Percentiles rank a stretch among this genome's conserved stretches.
Conservation (phyloP, 1,140 invertebrate genomes). For the Drosophila kohkoa region DNA sequence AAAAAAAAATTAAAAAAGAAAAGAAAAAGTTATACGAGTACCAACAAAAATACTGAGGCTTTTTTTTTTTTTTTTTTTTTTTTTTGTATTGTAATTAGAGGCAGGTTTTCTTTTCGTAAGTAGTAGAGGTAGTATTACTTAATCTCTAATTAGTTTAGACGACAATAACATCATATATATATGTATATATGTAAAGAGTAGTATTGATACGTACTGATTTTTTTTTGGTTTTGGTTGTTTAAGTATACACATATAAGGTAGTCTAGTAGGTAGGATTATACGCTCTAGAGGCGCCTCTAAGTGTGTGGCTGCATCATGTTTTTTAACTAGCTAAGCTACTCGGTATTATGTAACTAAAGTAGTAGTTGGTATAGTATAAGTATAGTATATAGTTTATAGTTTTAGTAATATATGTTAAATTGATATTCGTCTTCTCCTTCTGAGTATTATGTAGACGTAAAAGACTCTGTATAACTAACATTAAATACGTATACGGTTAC, state of each 20-base stretch:
- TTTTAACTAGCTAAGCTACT: conserved; percentile 44
- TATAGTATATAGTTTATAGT: conserved; percentile 46
- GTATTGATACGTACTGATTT: conserved; percentile 9
- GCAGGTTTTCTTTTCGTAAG: conserved; percentile 10
- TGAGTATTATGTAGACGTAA: conserved; percentile 25
- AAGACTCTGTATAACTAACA: conserved; percentile 43
- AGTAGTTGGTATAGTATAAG: conserved; percentile 32
- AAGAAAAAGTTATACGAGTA: conserved; percentile 1
- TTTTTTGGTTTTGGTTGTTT: neutral
- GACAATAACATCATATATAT: conserved; percentile 37
- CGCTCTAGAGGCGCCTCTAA: conserved; percentile 38
- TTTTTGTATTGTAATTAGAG: conserved; percentile 15
- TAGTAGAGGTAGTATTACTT: conserved; percentile 24
- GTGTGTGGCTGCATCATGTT: conserved; percentile 31
- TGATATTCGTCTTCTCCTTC: conserved; percentile 11
- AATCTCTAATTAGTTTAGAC: conserved; percentile 44
- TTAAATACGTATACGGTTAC: conserved; percentile 41
- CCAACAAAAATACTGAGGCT: conserved; percentile 27
- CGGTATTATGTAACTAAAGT: conserved; percentile 49
- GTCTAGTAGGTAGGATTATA: conserved; percentile 13
- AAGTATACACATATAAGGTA: conserved; percentile 25
- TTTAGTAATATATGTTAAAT: conserved; percentile 24
- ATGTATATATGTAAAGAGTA: conserved; percentile 17
- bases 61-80: neutral
- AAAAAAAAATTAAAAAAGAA: neutral